Evolutionary conservation across 2,797 vertebrate genomes (phyloP).

Genomic region (Galagoides demidoff): DNA sequence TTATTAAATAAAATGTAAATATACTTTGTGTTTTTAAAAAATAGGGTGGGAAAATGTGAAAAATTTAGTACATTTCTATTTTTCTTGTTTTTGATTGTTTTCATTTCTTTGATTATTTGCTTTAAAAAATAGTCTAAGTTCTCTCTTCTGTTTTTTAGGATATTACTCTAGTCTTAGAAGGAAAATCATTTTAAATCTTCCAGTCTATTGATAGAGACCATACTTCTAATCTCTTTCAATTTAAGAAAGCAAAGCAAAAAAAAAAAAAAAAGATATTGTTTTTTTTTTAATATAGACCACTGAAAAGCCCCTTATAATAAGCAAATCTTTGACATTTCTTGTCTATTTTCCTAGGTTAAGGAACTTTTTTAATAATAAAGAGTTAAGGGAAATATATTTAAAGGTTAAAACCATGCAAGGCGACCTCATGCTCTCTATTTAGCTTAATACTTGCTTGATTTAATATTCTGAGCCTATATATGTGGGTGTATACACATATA

Average conservation of each 20-base stretch:
- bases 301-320: not conserved
- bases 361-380: not conserved
- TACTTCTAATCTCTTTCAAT: not conserved
- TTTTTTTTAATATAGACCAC: not conserved
- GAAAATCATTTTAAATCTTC: constrained; percentile 9
- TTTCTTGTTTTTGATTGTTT: not conserved
- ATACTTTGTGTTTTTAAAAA: not conserved
- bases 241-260: not conserved
- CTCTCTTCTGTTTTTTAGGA: not conserved
- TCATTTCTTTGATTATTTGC: not conserved
- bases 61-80: not conserved
- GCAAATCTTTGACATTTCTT: not conserved
- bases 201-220: not conserved
- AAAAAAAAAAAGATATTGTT: not conserved
- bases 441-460: not conserved
- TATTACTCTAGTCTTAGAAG: not conserved
- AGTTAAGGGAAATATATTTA: not conserved
- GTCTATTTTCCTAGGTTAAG: not conserved
- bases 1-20: constrained; percentile 15
- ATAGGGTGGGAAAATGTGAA: not conserved
- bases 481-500: not conserved
- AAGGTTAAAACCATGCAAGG: not conserved
- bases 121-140: not conserved
- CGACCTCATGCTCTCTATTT: not conserved
- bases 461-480: not conserved